Conservation (phyloP, 1,140 invertebrate species). For the Heliothis virescens region DNA sequence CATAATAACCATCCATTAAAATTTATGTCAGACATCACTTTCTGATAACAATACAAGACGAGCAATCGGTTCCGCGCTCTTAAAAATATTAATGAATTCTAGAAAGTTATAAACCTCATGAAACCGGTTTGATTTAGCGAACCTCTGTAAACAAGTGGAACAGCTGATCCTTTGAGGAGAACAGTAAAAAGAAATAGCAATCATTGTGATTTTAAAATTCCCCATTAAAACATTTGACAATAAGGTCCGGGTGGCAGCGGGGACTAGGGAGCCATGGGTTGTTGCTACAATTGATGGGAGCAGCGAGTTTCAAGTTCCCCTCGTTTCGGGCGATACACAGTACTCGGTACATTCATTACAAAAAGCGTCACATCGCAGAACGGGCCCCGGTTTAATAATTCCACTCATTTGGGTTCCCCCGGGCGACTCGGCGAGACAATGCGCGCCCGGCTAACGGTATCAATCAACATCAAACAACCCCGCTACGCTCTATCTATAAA, state of each 20-base stretch:
- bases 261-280: slow-evolving; percentile 38
- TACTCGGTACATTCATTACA: slow-evolving; percentile 78
- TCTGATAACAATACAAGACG: slow-evolving; percentile 7
- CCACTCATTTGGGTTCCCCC: slow-evolving; percentile 80
- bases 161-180: slow-evolving; percentile 53
- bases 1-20: slow-evolving; percentile 16
- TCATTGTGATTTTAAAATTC: slow-evolving; percentile 58
- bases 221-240: slow-evolving; percentile 53
- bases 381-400: slow-evolving; percentile 81
- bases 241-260: slow-evolving; percentile 49
- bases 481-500: slow-evolving; percentile 70
- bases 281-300: slow-evolving; percentile 61
- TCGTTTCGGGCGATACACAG: slow-evolving; percentile 52
- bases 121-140: not conserved
- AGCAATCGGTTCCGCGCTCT: not conserved
- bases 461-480: slow-evolving; percentile 84
- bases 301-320: slow-evolving; percentile 61
- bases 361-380: slow-evolving; percentile 79
- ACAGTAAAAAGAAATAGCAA: slow-evolving; percentile 44
- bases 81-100: slow-evolving; percentile 8
- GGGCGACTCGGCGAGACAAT: slow-evolving; percentile 74
- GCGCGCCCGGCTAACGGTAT: slow-evolving; percentile 80
- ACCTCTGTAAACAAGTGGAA: slow-evolving; percentile 39
- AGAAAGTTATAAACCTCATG: not conserved
- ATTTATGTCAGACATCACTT: not conserved